phyloP scores from a whole-genome alignment of 1,140 invertebrate species.

The Leptinotarsa texana region DNA sequence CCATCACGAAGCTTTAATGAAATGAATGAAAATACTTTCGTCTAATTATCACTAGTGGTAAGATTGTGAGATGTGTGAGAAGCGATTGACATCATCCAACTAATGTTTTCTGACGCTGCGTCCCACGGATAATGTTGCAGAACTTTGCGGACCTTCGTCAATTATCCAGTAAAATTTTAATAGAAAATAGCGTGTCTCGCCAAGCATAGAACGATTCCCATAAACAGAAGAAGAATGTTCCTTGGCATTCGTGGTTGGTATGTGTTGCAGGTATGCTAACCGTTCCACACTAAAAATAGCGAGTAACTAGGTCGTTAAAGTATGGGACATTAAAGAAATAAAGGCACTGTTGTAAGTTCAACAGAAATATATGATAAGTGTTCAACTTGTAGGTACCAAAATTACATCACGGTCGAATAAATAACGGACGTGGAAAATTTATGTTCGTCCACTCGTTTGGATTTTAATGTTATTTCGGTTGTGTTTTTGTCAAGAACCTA shows the following conservation, averaged over 20 bases:
- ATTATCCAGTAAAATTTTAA: constrained; percentile 1
- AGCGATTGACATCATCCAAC: too few relatives aligned
- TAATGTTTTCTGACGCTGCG: too few relatives aligned
- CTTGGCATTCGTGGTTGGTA: not conserved
- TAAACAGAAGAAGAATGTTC: constrained; percentile 3
- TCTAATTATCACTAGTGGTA: too few relatives aligned
- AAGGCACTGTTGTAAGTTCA: not conserved
- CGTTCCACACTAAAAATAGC: not conserved
- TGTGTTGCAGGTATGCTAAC: not conserved
- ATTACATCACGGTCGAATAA: not conserved
- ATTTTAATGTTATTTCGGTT: not conserved
- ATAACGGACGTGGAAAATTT: not conserved
- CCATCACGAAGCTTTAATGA: too few relatives aligned
- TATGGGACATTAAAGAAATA: not conserved
- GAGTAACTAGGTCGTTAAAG: constrained; percentile 3
- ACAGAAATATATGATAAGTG: not conserved
- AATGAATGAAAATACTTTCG: too few relatives aligned
- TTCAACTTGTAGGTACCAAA: not conserved
- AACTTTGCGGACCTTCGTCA: not conserved
- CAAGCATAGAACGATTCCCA: not conserved
- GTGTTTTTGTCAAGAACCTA: too few relatives aligned
- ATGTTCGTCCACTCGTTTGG: not conserved
- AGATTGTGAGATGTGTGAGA: too few relatives aligned
- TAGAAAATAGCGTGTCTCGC: not conserved
- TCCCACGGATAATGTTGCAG: not conserved